Conservation (phyloP, 2,113 vertebrate species). For the Scomber japonicus region DNA sequence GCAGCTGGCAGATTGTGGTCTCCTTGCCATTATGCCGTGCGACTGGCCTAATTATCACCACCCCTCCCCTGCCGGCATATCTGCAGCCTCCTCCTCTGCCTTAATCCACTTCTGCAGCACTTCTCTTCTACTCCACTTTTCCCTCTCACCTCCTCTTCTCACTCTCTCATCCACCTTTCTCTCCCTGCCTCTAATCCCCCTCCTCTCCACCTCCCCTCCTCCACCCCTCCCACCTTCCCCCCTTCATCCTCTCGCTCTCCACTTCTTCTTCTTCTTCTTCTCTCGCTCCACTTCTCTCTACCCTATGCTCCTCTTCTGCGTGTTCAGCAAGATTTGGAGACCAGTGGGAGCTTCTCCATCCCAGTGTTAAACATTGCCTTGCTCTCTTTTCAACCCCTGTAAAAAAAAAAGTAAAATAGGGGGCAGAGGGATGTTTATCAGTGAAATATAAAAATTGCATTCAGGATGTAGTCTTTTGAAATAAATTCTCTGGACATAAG, state of each 20-base stretch:
- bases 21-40: conserved; percentile 74
- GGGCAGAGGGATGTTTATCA: conserved; percentile 17
- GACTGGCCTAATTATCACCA: conserved; percentile 81
- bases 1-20: conserved; percentile 78
- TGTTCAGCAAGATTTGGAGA: conserved; percentile 72
- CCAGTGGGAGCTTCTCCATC: conserved; percentile 67
- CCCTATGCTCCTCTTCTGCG: conserved; percentile 63
- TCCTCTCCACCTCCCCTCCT: neutral
- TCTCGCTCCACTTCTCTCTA: conserved; percentile 54
- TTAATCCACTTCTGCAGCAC: conserved; percentile 73
- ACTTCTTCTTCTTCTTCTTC: conserved; percentile 17
- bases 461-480: neutral
- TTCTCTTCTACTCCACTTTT: conserved; percentile 66
- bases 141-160: conserved; percentile 68
- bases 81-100: conserved; percentile 67
- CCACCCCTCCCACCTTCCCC: neutral
- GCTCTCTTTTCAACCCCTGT: conserved; percentile 31
- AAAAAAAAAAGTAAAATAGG: neutral
- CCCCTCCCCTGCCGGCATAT: conserved; percentile 34
- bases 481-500: neutral
- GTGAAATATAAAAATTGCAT: conserved; percentile 4
- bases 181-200: conserved; percentile 44
- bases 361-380: conserved; percentile 34
- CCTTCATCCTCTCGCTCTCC: neutral
- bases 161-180: conserved; percentile 67